A percentile compares a stretch with the other conserved stretches of the same genome.
phyloP scores from a whole-genome alignment of 1,140 invertebrate species.

The Pomacea maculata region DNA sequence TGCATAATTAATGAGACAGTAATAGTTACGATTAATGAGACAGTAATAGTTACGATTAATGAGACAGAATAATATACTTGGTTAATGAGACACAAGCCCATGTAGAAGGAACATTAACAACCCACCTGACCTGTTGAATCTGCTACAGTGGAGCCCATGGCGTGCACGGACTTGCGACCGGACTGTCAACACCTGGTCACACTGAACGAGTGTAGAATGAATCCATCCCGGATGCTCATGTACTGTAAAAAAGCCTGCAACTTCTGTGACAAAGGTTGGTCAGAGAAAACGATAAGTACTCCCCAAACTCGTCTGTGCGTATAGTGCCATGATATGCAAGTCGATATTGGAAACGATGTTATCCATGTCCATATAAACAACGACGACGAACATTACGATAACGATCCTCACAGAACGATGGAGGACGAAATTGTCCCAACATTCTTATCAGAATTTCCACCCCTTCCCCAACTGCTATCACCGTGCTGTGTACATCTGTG shows the following conservation, averaged over 20 bases:
- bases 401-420: neutral
- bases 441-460: neutral
- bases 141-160: neutral
- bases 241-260: slow-evolving; percentile 9
- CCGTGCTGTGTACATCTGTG: neutral
- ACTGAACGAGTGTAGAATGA: neutral
- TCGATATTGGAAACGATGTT: neutral
- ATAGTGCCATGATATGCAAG: neutral
- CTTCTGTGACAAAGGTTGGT: slow-evolving; percentile 12
- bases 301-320: no score
- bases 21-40: neutral
- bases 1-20: neutral
- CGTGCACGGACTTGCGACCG: neutral
- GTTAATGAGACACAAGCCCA: neutral
- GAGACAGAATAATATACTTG: neutral
- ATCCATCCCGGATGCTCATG: neutral
- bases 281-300: neutral
- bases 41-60: neutral
- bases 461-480: neutral
- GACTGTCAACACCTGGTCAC: neutral
- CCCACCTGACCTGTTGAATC: neutral
- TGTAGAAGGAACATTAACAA: neutral
- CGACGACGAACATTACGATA: neutral
- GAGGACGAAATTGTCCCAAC: neutral
- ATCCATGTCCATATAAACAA: neutral